Evolutionary conservation across 2,113 vertebrate genomes (phyloP), one percentile per base, ranked within the genome.

Genomic region (Empidonax traillii): DNA sequence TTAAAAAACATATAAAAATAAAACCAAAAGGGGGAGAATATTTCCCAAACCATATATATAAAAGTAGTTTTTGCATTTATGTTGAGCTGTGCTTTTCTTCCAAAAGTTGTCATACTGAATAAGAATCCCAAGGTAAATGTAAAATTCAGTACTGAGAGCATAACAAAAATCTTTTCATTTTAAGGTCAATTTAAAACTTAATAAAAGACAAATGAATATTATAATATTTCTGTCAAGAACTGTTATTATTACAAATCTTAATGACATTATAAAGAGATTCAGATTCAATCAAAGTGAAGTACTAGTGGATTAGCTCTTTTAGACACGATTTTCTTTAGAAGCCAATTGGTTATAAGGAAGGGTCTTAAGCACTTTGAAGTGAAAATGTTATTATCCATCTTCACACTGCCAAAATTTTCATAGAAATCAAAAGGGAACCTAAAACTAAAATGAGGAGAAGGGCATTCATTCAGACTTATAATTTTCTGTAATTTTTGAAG

Each of bases 151-250:
- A 73, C 13, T 52, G 51, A 52, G 6, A 90, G 14, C 39, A 67
- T 39, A 92, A 83, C 17, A 92, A 95, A 94, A 96, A 91, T 68
- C 19, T 86, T 62, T 61, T 61, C 44, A 69, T 95, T 97, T 97
- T 95, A 92, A 95, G 94, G 71, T 95, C 93, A 88, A 89, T 96
- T 95, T 96, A 86, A 96, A 95, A 67, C 77, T 94, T 96, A 97
- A 96, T 96, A 83, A 97, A 94, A 91, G 85, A 89, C 39, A 96
- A 96, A 97, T 91, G 28, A 95, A 69, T 93, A 95, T 75, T 78
- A 85, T 56, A 88, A 47, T 25, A 89, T 94, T 94, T 95, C 86
- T 97, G 90, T 83, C 85, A 96, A 92, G 74, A 82, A 85, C 53
- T 81, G 55, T 95, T 96, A 94, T 92, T 94, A 95, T 90, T 96